These are phyloP conservation scores for Coreoperca whiteheadi DNA, from an alignment of 2,113 vertebrate genomes.

Conservation along the genomic window DNA sequence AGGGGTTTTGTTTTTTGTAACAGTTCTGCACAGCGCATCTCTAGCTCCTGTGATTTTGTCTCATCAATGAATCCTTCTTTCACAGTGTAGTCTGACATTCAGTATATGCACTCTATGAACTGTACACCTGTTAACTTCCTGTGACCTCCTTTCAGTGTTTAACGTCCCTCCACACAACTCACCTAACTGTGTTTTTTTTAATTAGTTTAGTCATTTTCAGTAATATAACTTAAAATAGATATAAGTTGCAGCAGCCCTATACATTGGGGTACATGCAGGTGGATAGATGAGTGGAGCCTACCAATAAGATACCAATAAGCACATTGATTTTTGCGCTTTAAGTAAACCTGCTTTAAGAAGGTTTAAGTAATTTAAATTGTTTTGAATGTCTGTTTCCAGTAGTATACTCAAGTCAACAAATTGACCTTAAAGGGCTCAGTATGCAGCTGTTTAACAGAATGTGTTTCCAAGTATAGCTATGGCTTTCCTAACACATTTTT, in stretches of 20 bases:
- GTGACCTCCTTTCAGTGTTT: not conserved
- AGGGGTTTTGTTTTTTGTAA: not conserved
- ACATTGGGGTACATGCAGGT: not conserved
- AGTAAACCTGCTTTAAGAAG: too few relatives aligned
- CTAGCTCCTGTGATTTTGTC: not conserved
- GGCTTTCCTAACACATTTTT: not conserved
- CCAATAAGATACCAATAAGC: not conserved
- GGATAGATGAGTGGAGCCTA: not conserved
- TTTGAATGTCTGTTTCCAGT: conserved; percentile 1
- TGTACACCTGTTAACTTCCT: not conserved
- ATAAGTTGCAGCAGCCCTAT: not conserved
- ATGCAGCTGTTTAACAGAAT: not conserved
- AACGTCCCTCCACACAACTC: not conserved
- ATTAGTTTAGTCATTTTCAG: not conserved
- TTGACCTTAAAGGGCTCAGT: not conserved
- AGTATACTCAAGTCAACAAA: not conserved
- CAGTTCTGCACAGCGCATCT: not conserved
- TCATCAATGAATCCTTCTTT: not conserved
- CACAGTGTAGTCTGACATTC: not conserved
- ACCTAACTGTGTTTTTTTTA: not conserved
- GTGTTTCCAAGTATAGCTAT: not conserved
- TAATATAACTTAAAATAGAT: not conserved
- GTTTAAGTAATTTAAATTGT: not conserved
- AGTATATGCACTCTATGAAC: not conserved
- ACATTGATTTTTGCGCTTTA: not conserved